A percentile compares a stretch with the other conserved stretches of the same genome.
phyloP scores from a whole-genome alignment of 2,113 vertebrate species.

The Cyprinus carpio region DNA sequence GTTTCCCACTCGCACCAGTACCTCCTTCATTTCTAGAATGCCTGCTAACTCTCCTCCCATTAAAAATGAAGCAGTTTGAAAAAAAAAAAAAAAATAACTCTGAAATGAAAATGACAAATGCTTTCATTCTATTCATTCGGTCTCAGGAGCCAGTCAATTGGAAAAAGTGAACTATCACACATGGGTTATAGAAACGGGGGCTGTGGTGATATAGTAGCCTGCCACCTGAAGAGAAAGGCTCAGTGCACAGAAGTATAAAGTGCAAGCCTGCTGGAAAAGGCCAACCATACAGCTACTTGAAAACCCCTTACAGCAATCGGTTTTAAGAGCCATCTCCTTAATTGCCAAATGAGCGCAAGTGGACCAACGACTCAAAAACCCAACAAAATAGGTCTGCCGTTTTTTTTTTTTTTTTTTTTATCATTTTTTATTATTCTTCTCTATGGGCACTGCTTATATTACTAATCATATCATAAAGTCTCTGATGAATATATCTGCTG shows the following conservation, averaged over 20 bases:
- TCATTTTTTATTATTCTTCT: no score
- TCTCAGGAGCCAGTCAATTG: constrained; percentile 37
- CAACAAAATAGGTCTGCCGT: neutral
- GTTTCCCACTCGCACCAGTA: constrained; percentile 21
- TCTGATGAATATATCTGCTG: neutral
- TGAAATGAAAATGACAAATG: constrained; percentile 46
- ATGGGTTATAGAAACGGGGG: constrained; percentile 14
- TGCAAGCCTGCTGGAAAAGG: constrained; percentile 43
- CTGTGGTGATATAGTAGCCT: constrained; percentile 33
- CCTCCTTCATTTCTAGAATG: constrained; percentile 40
- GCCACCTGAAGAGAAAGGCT: constrained; percentile 19
- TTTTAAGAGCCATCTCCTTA: constrained; percentile 44
- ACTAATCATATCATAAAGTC: neutral
- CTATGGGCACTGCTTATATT: neutral
- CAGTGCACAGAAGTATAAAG: constrained; percentile 36
- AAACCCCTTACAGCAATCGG: constrained; percentile 37
- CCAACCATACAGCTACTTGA: constrained; percentile 32
- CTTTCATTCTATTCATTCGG: constrained; percentile 22
- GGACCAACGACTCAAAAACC: neutral
- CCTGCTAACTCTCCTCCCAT: constrained; percentile 19
- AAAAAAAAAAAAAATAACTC: constrained; percentile 31
- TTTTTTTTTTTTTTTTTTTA: neutral
- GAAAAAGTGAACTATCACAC: constrained; percentile 44
- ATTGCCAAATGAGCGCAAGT: constrained; percentile 21
- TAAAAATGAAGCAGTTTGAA: constrained; percentile 13